Evolutionary conservation across 2,113 vertebrate species (phyloP).

Genomic region (Tragelaphus scriptus): DNA sequence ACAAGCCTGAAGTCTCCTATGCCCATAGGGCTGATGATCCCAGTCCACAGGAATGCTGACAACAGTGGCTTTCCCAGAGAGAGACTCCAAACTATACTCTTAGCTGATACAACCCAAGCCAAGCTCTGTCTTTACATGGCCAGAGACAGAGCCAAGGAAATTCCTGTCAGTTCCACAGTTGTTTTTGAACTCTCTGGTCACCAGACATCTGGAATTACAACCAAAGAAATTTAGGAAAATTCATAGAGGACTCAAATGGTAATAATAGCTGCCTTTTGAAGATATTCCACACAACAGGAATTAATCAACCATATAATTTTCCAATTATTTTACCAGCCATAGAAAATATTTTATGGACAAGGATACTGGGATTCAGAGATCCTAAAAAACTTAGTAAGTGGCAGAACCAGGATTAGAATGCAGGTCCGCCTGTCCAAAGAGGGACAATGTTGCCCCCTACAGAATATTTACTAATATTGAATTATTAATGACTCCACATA

Average conservation of each 20-base stretch:
- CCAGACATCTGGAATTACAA: slow-evolving; percentile 16
- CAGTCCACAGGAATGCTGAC: slow-evolving; percentile 5
- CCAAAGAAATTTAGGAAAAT: neutral
- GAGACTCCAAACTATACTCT: neutral
- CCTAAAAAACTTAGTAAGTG: neutral
- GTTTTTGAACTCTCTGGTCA: neutral
- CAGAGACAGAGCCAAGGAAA: slow-evolving; percentile 5
- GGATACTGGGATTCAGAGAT: neutral
- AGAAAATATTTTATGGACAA: neutral
- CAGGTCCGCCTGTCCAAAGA: neutral
- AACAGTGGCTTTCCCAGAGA: slow-evolving; percentile 9
- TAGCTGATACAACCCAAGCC: neutral
- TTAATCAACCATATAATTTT: neutral
- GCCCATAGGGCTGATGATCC: neutral
- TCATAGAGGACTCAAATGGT: neutral
- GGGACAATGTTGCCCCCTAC: neutral
- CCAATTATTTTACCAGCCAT: neutral
- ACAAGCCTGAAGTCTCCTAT: neutral
- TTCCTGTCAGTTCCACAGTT: neutral
- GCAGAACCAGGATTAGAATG: neutral
- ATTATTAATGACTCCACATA: neutral
- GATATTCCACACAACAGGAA: neutral
- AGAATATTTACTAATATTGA: neutral
- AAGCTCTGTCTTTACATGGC: neutral
- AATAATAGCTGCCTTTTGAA: neutral